Evolutionary conservation across 2,797 vertebrate genomes (phyloP), one percentile per base, ranked within the genome.

Genomic region (Pogonophryne albipinna): DNA sequence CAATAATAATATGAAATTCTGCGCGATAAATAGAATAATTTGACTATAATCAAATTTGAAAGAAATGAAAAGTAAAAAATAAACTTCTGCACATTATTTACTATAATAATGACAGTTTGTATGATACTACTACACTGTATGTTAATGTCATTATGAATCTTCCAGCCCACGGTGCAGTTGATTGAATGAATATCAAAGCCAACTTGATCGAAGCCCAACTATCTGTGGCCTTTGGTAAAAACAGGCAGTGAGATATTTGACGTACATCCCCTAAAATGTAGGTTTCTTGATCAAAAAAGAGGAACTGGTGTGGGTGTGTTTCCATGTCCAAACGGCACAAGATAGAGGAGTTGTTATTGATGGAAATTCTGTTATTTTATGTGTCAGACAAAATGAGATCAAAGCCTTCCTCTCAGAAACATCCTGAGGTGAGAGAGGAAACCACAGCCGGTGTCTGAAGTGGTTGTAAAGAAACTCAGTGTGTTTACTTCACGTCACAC

Each of bases 381-480:
- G 69, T 80, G 46, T 72, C 42, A 71, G 38, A 79, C 72, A 58
- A 84, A 78, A 73, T 75, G 49, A 75, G 45, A 71, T 61, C 71
- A 55, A 70, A 70, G 52, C 49, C 73, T 82, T 81, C 53, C 60
- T 79, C 85, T 93, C 90, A 91, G 93, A 90, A 94, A 92, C 85
- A 91, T 16, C 58, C 49, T 78, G 83, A 88, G 82, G 85, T 86
- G 85, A 83, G 81, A 88, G 67, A 76, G 76, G 58, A 74, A 66
- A 84, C 85, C 85, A 52, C 81, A 84, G 45, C 41, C 7, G 47
- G 27, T 5, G 4, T 27, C 27, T 27, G 27, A 27, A 27, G 27
- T 27, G 27, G 27, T 5, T 27, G 5, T 27, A 5, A 27, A 27
- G 27, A 27, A 27, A 27, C 27, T 27, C 27, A 5, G 27, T 5